phyloP scores from a whole-genome alignment of 1,140 invertebrate genomes.

The Nasonia giraulti region DNA sequence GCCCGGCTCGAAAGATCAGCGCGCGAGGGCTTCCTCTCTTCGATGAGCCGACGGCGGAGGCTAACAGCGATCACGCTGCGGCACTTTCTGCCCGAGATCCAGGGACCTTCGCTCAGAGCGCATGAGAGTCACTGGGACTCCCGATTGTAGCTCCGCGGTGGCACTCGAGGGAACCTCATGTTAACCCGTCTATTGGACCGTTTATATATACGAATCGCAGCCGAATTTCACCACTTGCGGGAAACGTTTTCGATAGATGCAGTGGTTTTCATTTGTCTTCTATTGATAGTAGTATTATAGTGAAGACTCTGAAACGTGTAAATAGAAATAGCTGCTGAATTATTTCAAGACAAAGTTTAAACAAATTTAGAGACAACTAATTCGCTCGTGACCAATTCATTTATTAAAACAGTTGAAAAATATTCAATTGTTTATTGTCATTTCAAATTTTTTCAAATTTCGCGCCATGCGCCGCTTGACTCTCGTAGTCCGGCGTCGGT shows the following conservation, averaged over 20 bases:
- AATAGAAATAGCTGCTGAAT: too few species aligned
- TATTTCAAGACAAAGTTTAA: too few species aligned
- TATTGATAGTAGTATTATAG: not conserved
- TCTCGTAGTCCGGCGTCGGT: constrained; percentile 34
- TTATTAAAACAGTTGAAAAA: too few species aligned
- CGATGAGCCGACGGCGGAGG: constrained; percentile 55
- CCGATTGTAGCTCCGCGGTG: constrained; percentile 52
- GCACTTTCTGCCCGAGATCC: constrained; percentile 63
- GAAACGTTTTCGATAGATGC: not conserved
- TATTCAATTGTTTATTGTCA: too few species aligned
- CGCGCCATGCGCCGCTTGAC: not conserved
- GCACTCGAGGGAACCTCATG: constrained; percentile 47
- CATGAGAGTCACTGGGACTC: constrained; percentile 51
- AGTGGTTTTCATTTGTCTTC: constrained; percentile 12
- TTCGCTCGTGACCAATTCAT: too few species aligned
- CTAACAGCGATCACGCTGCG: constrained; percentile 58
- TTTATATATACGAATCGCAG: constrained; percentile 40
- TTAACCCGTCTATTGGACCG: rapidly evolving
- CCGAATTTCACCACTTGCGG: constrained; percentile 39
- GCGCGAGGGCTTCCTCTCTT: constrained; percentile 55
- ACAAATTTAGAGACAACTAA: too few species aligned
- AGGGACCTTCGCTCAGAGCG: constrained; percentile 64
- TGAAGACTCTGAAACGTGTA: too few species aligned
- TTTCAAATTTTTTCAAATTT: not conserved
- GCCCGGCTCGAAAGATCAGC: constrained; percentile 57